These are phyloP conservation scores for Pluvianellus socialis DNA, from an alignment of 2,113 vertebrate genomes.

Conservation along the genomic window DNA sequence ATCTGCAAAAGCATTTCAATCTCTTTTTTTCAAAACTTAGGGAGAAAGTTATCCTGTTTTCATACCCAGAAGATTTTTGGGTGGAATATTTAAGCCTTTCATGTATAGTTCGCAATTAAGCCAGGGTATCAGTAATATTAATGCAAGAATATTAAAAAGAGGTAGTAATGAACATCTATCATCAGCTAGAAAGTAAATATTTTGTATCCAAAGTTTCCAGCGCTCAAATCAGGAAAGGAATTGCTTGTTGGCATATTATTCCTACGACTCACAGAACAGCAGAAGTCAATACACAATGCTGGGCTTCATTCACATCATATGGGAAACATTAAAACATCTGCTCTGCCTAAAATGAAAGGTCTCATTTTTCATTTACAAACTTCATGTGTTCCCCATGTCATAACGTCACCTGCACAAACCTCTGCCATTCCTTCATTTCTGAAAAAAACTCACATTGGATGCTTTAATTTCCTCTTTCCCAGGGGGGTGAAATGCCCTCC, in stretches of 20 bases:
- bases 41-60: neutral
- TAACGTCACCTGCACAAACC: neutral
- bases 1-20: neutral
- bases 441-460: neutral
- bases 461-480: neutral
- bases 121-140: neutral
- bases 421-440: neutral
- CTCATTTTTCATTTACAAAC: neutral
- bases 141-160: neutral
- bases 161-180: neutral
- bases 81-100: neutral
- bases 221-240: neutral
- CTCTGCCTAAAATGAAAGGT: neutral
- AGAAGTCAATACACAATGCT: neutral
- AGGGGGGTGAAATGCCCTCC: neutral
- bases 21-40: neutral
- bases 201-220: neutral
- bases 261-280: neutral
- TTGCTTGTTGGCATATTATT: neutral
- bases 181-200: neutral
- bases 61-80: neutral
- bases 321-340: neutral
- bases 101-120: neutral
- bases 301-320: neutral
- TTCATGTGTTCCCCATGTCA: rapidly evolving